Conservation (phyloP, 2,888 invertebrate species). For the Parnassius smintheus region DNA sequence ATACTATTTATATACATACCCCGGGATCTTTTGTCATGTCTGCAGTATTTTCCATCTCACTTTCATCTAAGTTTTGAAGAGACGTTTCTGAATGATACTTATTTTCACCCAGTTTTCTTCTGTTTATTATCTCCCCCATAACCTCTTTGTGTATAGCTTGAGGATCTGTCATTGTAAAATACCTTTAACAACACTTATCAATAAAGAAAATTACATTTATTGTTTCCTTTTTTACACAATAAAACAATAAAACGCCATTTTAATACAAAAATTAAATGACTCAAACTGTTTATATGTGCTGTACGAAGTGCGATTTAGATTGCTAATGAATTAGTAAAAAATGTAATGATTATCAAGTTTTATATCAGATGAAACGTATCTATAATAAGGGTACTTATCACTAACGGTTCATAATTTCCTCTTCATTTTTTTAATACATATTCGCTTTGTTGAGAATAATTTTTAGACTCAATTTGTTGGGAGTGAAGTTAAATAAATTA, state of each 20-base stretch:
- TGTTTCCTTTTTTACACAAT: neutral
- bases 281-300: constrained; percentile 35
- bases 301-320: constrained; percentile 53
- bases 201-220: neutral
- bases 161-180: constrained; percentile 45
- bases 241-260: constrained; percentile 12
- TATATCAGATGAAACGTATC: constrained; percentile 48
- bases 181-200: neutral
- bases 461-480: too few relatives aligned
- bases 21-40: constrained; percentile 54
- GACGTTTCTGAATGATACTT: constrained; percentile 72
- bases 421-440: constrained; percentile 7
- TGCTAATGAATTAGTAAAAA: constrained; percentile 65
- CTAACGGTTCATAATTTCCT: constrained; percentile 38
- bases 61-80: constrained; percentile 58
- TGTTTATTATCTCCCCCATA: constrained; percentile 57
- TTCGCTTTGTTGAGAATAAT: neutral
- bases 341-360: constrained; percentile 49
- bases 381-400: constrained; percentile 55
- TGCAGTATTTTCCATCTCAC: constrained; percentile 42
- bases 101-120: constrained; percentile 61
- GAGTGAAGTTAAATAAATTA: too few relatives aligned
- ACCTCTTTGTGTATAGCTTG: constrained; percentile 46
- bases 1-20: constrained; percentile 43
- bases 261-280: constrained; percentile 21